A percentile compares a stretch with the other conserved stretches of the same genome.
Conservation (phyloP, 1,140 invertebrate species). For the Bathynomus jamesi region DNA sequence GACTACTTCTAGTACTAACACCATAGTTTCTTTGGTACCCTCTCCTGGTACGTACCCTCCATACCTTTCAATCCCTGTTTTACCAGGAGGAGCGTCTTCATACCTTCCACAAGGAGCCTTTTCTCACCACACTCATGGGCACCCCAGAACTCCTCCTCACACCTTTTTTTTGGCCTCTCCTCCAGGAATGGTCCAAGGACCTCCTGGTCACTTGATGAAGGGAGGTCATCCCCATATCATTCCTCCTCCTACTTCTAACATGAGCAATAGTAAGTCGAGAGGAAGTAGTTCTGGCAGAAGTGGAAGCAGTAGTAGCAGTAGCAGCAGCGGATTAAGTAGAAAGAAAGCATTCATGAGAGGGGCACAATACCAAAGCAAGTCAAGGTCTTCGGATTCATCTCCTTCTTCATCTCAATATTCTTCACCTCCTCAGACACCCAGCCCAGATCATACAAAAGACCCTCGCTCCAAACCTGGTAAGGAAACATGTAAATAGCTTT, state of each 20-base stretch:
- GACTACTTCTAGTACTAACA: not conserved
- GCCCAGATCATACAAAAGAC: slow-evolving; percentile 32
- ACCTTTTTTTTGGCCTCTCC: not conserved
- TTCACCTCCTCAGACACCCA: slow-evolving; percentile 37
- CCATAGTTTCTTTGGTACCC: not conserved
- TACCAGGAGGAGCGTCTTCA: not conserved
- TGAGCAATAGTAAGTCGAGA: not conserved
- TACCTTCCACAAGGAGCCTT: not conserved
- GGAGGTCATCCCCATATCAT: not conserved
- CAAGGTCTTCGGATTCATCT: slow-evolving; percentile 28
- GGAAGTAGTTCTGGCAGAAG: not conserved
- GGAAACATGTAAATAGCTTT: too few relatives aligned
- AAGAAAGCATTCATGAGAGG: not conserved
- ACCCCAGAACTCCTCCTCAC: not conserved
- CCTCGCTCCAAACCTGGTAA: not conserved
- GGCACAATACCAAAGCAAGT: not conserved
- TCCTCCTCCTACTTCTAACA: not conserved
- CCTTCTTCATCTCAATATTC: slow-evolving; percentile 36
- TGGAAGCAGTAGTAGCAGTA: not conserved
- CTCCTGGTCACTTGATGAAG: not conserved
- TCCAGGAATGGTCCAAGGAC: not conserved
- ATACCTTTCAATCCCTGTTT: not conserved
- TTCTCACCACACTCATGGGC: not conserved
- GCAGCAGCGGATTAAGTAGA: not conserved
- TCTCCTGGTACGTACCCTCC: not conserved